Conservation (phyloP, 2,888 invertebrate species). For the Bimastos eiseni region DNA sequence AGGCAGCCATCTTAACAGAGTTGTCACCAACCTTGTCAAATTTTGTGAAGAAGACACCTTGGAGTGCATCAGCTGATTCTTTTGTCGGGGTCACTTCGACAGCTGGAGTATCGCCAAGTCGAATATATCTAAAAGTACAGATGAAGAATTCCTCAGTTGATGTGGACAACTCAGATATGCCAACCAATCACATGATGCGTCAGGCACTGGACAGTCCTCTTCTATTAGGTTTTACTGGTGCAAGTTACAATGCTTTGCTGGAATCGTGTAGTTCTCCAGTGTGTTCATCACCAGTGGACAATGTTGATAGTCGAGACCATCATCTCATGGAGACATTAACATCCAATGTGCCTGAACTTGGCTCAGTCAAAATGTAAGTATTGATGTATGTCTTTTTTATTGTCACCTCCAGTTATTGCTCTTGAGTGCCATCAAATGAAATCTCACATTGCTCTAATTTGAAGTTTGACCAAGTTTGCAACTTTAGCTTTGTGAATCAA, state of each 20-base stretch:
- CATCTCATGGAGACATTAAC: not conserved
- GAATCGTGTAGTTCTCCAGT: not conserved
- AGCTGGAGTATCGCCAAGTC: slow-evolving; percentile 6
- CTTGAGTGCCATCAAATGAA: not conserved
- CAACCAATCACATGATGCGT: not conserved
- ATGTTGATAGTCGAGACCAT: not conserved
- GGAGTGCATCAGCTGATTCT: not conserved
- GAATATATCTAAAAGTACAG: not conserved
- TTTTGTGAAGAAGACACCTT: not conserved
- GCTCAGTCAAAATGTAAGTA: not conserved
- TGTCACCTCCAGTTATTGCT: not conserved
- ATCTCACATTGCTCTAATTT: not conserved
- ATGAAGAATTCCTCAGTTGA: not conserved
- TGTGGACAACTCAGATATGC: not conserved
- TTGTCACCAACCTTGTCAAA: not conserved
- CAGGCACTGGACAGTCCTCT: not conserved
- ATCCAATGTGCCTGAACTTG: not conserved
- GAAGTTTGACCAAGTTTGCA: not conserved
- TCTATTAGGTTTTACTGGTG: not conserved
- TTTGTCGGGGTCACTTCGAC: not conserved
- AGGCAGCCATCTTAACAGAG: not conserved
- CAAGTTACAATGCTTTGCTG: not conserved
- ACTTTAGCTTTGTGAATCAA: not conserved
- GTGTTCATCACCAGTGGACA: not conserved
- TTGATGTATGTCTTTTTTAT: not conserved